Evolutionary conservation across 2,888 invertebrate genomes (phyloP).

Genomic region (Trichogramma evanescens): DNA sequence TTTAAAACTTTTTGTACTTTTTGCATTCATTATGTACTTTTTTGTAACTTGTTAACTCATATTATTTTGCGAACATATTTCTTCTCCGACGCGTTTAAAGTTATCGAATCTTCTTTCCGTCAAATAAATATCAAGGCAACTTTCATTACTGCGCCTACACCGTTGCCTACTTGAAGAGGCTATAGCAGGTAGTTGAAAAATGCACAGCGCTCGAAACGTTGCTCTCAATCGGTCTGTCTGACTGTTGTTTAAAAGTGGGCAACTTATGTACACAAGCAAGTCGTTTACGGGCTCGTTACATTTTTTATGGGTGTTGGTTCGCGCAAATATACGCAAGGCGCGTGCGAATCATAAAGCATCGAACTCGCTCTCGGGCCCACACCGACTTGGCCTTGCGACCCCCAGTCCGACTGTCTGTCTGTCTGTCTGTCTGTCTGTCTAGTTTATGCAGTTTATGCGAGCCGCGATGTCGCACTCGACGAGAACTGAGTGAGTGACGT

Average conservation of each 20-base stretch:
- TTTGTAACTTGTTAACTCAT: too few species aligned
- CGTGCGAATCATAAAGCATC: slow-evolving; percentile 41
- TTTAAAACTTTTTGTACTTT: too few species aligned
- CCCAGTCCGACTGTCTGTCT: slow-evolving; percentile 36
- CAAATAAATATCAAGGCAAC: too few species aligned
- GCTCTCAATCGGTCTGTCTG: too few species aligned
- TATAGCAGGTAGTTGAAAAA: too few species aligned
- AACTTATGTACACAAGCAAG: slow-evolving; percentile 41
- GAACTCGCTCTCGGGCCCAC: slow-evolving; percentile 20
- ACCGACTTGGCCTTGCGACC: slow-evolving; percentile 24
- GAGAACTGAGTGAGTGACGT: slow-evolving; percentile 31
- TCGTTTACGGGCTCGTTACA: slow-evolving; percentile 49
- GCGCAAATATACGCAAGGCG: slow-evolving; percentile 23
- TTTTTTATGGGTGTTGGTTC: slow-evolving; percentile 41
- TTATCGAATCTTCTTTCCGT: too few species aligned
- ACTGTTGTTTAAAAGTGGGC: slow-evolving; percentile 33
- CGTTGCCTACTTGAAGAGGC: too few species aligned
- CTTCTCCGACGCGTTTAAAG: too few species aligned
- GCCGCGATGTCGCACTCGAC: neutral
- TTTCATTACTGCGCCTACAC: too few species aligned
- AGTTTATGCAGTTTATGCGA: neutral
- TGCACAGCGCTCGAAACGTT: too few species aligned
- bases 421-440: slow-evolving; percentile 2
- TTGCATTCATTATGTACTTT: too few species aligned
- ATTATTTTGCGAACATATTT: too few species aligned